Conservation (phyloP, 2,113 vertebrate genomes). For the Setophaga coronata region DNA sequence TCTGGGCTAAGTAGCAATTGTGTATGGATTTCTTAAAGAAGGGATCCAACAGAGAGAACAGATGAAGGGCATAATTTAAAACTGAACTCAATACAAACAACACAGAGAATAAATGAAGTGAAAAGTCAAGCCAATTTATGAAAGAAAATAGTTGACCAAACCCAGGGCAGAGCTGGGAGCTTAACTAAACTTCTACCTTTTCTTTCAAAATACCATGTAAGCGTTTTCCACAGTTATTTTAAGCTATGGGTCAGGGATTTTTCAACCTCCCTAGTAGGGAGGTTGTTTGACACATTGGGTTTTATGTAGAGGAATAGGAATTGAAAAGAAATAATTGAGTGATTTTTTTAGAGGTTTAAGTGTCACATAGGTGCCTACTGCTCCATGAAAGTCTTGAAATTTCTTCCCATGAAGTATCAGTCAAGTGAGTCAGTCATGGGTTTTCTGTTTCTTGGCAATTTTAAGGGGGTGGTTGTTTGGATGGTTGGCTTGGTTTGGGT, state of each 20-base stretch:
- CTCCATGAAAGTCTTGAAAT: neutral
- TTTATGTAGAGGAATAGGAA: neutral
- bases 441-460: neutral
- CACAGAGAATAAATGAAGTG: neutral
- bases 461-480: neutral
- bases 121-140: neutral
- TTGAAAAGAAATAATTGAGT: neutral
- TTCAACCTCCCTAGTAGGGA: neutral
- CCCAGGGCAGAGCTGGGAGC: neutral
- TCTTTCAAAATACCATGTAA: neutral
- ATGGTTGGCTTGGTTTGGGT: neutral
- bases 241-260: neutral
- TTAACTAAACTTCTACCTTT: neutral
- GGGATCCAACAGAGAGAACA: neutral
- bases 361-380: neutral
- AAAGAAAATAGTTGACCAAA: neutral
- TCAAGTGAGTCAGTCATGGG: neutral
- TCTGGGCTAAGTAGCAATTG: neutral
- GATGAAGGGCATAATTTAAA: constrained; percentile 6
- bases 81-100: neutral
- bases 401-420: neutral
- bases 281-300: neutral
- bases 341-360: neutral
- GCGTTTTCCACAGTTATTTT: neutral
- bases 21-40: neutral